Evolutionary conservation across 2,113 vertebrate genomes (phyloP), one percentile per base, ranked within the genome.

Genomic region (Lampris incognitus): DNA sequence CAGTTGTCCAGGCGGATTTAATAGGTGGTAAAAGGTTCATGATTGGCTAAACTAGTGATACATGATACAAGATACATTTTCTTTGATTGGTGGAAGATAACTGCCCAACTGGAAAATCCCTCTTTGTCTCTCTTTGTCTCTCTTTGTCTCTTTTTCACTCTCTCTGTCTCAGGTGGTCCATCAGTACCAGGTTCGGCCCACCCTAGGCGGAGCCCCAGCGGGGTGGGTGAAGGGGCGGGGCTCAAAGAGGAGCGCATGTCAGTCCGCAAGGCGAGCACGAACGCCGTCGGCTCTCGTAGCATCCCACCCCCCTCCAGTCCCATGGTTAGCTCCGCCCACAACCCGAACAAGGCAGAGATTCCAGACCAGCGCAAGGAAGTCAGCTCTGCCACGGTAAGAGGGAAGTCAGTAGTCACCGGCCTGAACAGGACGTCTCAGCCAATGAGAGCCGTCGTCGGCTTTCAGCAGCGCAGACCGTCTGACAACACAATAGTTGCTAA

Each of bases 331-430:
- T 97, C 95, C 0, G 97, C 96, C 74, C 95, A 97, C 93, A 98
- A 98, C 88, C 97, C 97, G 62, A 98, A 98, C 86, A 97, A 98
- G 84, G 90, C 96, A 0, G 97, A 98, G 93, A 98, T 97, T 84
- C 97, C 97, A 0, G 96, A 97, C 81, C 92, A 95, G 40, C 93
- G 95, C 87, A 97, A 97, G 88, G 97, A 97, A 46, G 91, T 91
- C 2, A 88, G 83, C 3, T 87, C 93, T 9, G 91, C 95, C 55
- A 92, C 95, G 3, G 96, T 97, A 83, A 94, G 94, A 5, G 66
- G 46, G 1, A 66, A 49, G 4, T 24, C 24, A 24, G 24, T 24
- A 24, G 24, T 24, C 24, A 24, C 24, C 24, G 24, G 24, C 24
- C 24, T 24, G 24, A 24, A 24, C 24, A 24, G 24, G 24, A 24